These are phyloP conservation scores for Picus viridis DNA, from an alignment of 2,797 vertebrate genomes.

Conservation along the genomic window DNA sequence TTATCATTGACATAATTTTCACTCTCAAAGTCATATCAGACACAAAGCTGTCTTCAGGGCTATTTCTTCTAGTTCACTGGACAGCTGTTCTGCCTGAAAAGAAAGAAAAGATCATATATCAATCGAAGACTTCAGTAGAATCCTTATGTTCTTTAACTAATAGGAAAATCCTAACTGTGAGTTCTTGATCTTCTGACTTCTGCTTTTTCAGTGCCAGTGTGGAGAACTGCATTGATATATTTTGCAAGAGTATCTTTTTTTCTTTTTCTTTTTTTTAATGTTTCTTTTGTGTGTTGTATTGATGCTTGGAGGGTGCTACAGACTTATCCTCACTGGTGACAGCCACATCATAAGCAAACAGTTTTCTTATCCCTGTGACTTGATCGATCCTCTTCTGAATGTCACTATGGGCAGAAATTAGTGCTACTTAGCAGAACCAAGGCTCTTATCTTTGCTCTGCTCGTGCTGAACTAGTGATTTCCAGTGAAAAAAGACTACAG, in stretches of 20 bases:
- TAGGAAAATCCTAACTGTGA: constrained; percentile 9
- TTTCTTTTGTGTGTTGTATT: not conserved
- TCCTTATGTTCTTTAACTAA: constrained; percentile 45
- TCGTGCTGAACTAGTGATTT: not conserved
- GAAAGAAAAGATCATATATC: constrained; percentile 59
- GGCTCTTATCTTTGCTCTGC: not conserved
- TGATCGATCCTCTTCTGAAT: constrained; percentile 17
- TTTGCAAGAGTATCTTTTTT: constrained; percentile 3
- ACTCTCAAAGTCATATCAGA: constrained; percentile 50
- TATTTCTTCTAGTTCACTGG: constrained; percentile 70
- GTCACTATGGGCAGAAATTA: constrained; percentile 39
- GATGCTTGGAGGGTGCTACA: constrained; percentile 26
- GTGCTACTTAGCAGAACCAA: constrained; percentile 11
- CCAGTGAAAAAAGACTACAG: not conserved
- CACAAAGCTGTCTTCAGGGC: constrained; percentile 61
- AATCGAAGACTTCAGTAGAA: constrained; percentile 62
- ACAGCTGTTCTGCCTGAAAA: constrained; percentile 67
- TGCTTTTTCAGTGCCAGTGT: not conserved
- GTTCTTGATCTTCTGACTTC: constrained; percentile 51
- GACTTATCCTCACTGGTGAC: not conserved
- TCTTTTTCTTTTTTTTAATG: not conserved
- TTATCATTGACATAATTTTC: constrained; percentile 58
- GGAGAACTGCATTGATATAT: not conserved
- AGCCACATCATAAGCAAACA: constrained; percentile 29
- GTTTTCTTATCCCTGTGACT: constrained; percentile 28